A percentile compares a stretch with the other conserved stretches of the same genome.
phyloP scores from a whole-genome alignment of 2,113 vertebrate genomes.

The Thermophis baileyi region DNA sequence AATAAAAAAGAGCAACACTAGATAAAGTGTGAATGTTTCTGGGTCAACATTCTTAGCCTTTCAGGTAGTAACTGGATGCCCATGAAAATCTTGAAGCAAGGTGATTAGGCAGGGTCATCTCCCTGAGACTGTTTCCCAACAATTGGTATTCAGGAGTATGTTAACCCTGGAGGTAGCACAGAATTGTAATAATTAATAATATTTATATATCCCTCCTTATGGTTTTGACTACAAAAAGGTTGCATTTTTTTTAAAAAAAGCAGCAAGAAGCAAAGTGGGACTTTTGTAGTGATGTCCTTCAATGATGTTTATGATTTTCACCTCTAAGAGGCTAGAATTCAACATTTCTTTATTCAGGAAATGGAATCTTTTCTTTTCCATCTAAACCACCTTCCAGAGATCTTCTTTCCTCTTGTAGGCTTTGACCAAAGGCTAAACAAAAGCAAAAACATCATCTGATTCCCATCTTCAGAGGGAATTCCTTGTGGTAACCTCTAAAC shows the following conservation, averaged over 20 bases:
- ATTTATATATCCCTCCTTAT: neutral
- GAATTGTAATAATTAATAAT: neutral
- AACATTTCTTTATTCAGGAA: neutral
- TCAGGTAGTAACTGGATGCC: neutral
- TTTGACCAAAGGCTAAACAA: neutral
- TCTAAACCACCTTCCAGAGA: too few relatives aligned
- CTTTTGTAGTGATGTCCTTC: neutral
- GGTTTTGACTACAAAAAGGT: neutral
- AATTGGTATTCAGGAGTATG: neutral
- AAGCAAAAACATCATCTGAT: neutral
- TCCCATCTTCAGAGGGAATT: neutral
- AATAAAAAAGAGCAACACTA: neutral
- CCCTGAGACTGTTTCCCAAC: neutral
- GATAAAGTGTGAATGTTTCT: neutral
- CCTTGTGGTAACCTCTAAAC: neutral
- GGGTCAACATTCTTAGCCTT: neutral
- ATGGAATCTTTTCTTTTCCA: neutral
- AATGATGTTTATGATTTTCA: neutral
- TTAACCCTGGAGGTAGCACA: neutral
- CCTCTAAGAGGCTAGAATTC: neutral
- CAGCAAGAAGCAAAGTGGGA: neutral
- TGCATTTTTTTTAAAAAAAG: neutral
- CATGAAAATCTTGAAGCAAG: neutral
- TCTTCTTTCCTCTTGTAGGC: neutral
- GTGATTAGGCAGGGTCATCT: neutral